These are phyloP conservation scores for Saccopteryx bilineata DNA, from an alignment of 2,113 vertebrate species.

Conservation along the genomic window DNA sequence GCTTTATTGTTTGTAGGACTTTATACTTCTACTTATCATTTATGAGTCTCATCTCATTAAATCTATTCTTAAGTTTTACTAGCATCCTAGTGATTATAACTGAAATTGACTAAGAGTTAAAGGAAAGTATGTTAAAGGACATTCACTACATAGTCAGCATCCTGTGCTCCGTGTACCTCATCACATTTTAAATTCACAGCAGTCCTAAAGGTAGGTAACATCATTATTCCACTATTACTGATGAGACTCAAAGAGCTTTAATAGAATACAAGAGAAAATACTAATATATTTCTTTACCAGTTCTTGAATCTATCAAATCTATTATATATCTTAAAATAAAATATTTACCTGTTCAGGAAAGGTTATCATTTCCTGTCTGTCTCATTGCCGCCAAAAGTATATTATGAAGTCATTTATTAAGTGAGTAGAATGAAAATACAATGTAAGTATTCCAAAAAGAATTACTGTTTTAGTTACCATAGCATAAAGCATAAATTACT, in stretches of 20 bases:
- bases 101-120: neutral
- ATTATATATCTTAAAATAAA: conserved; percentile 11
- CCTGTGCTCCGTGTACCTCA: neutral
- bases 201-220: neutral
- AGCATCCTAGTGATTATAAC: neutral
- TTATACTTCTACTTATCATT: conserved; percentile 43
- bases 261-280: neutral
- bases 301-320: neutral
- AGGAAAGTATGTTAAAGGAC: neutral
- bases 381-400: neutral
- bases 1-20: neutral
- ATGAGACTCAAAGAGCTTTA: neutral
- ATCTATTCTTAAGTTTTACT: neutral
- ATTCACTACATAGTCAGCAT: neutral
- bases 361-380: neutral
- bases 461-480: neutral
- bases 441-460: neutral
- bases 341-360: neutral
- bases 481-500: neutral
- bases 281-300: neutral
- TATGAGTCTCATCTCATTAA: conserved; percentile 8
- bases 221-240: neutral
- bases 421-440: neutral
- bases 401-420: neutral
- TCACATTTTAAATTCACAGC: conserved; percentile 11